Base-by-base conservation (phyloP, 2,113 vertebrate genomes). In the Piprites chloris region DNA sequence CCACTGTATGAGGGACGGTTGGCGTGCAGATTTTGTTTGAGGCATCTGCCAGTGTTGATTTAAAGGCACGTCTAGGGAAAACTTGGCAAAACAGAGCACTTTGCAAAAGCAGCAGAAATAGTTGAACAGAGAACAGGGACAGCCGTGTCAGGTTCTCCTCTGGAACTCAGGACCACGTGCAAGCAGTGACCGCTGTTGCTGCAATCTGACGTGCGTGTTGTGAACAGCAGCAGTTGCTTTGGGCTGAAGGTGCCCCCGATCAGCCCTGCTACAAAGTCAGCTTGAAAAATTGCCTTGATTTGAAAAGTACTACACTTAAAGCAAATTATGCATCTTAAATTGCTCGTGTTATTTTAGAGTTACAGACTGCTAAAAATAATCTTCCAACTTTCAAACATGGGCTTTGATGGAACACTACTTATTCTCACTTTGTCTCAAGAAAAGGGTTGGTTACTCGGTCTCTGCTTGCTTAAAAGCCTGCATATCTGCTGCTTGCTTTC, bases 341-440 rank as follows among this genome's bases (percentile, higher is more conserved):
- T n/a, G 50, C 14, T 67, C 0, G 0, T 81, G 13, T 76, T 62
- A 44, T 71, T 93, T 89, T 39, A 72, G 72, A 73, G 58, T 66
- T 84, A n/a, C 17, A 83, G 46, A 26, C 24, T 76, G 33, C 67
- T 89, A 63, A 91, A 87, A 87, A 61, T 69, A 85, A 88, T 81
- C 27, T 33, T 68, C 9, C 5, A 19, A 5, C 46, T 89, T 93
- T 69, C 18, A 44, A 42, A 71, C 3, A 6, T 3, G 65, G 27
- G 4, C 20, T 91, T 95, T 76, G 50, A 49, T 87, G 52, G 74
- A 41, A 49, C 41, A 35, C n/a, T 80, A 2, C 39, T 79, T 91
- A 56, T 23, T 83, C 35, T 77, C 7, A 17, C 22, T 23, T 62
- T 53, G 19, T 44, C 37, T 46, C 10, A 49, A 74, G 41, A 66